Evolutionary conservation across 2,113 vertebrate genomes (phyloP).

Genomic region (Centropus unirufus): DNA sequence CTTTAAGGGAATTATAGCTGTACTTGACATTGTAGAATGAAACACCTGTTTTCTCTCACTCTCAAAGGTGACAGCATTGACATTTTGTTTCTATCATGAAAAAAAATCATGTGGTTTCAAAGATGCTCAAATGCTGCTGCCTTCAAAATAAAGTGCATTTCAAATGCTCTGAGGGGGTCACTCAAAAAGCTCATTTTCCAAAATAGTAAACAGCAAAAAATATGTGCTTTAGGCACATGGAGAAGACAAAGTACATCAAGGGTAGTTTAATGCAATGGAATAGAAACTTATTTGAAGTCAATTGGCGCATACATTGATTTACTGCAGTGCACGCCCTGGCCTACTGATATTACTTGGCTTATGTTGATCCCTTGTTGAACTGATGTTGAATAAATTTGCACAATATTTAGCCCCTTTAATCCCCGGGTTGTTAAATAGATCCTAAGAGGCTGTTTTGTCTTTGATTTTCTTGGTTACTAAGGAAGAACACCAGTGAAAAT

Average conservation of each 20-base stretch:
- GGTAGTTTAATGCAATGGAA: neutral
- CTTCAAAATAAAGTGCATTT: constrained; percentile 1
- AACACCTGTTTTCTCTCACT: neutral
- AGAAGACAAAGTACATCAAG: neutral
- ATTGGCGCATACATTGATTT: neutral
- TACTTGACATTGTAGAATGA: neutral
- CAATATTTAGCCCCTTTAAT: neutral
- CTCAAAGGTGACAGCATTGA: neutral
- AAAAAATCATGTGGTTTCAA: neutral
- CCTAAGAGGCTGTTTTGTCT: neutral
- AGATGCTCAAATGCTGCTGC: neutral
- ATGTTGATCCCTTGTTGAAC: neutral
- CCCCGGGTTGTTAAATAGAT: neutral
- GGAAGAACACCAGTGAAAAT: neutral
- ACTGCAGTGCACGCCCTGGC: neutral
- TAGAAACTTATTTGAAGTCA: neutral
- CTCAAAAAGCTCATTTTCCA: constrained; percentile 29
- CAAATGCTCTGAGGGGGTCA: neutral
- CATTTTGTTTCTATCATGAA: constrained; percentile 5
- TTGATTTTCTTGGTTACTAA: neutral
- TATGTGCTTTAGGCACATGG: neutral
- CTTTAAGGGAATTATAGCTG: neutral
- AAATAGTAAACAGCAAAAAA: neutral
- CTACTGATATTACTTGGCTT: neutral
- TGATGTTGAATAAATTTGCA: neutral